Base-by-base conservation (phyloP, 2,797 vertebrate species). In the Acrossocheilus wenchowensis region DNA sequence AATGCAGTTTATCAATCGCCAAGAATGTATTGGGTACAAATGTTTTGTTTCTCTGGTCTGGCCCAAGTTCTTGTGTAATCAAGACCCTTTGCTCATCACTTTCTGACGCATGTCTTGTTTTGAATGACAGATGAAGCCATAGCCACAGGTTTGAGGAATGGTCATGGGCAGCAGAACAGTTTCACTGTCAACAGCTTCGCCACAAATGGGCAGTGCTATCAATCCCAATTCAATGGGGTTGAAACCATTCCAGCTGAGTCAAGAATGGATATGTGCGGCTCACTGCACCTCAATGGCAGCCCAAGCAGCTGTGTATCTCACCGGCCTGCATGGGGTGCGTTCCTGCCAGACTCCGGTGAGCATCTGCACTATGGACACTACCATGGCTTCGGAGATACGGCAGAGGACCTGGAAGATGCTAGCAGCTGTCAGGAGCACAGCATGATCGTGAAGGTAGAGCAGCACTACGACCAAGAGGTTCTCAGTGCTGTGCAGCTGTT, bases 351-450 rank as follows among this genome's bases (percentile, higher is more conserved):
- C 78, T 82, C 88, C 0, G 94, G 92, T 5, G 97, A 97, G 54
- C 95, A 92, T 60, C 93, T 98, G 93, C 96, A 95, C 62, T 99
- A 98, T 43, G 97, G 98, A 90, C 96, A 98, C 92, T 98, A 97
- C 81, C 98, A 99, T 5, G 98, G 98, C 39, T 99, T 98, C 17
- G 98, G 98, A 66, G 98, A 99, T 94, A 99, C 98, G 0, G 98
- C 98, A 0, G 98, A 99, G 90, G 97, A 97, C 91, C 95, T 99
- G 91, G 95, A 96, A 0, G 97, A 98, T 82, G 91, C 94, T 73
- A 94, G 93, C 86, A 95, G 94, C 73, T 88, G 91, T 19, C 78
- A 93, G 1, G 96, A 97, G 90, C 95, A 95, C 92, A 92, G 91
- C 89, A 92, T 89, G 86, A 93, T 94, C 19, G 86, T 96, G 68